Conservation (phyloP, 2,888 invertebrate genomes). For the Cerastoderma edule region DNA sequence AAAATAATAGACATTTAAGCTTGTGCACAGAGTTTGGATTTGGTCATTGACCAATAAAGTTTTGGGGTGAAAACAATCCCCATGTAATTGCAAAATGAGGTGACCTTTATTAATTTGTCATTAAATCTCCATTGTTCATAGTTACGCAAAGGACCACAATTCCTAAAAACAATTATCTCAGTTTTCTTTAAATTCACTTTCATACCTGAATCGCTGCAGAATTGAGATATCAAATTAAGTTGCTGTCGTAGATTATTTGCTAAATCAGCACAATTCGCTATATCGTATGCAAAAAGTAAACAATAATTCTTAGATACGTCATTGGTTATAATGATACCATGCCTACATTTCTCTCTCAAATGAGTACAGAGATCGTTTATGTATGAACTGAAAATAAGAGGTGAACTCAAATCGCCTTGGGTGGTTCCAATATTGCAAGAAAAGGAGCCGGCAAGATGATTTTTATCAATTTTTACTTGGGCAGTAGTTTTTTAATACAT, state of each 20-base stretch:
- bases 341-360: background rate
- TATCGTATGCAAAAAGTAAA: background rate
- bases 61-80: no score
- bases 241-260: conserved; percentile 12
- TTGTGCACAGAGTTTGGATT: conserved; percentile 8
- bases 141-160: conserved; percentile 7
- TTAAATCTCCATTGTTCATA: conserved; percentile 3
- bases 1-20: no score
- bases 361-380: conserved; percentile 11
- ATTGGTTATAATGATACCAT: no score
- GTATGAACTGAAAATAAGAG: conserved; percentile 2
- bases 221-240: conserved; percentile 5
- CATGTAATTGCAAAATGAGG: background rate
- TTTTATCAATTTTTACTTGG: background rate
- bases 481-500: background rate
- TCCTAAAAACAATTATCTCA: conserved; percentile 1
- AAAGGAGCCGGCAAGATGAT: background rate
- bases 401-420: conserved; percentile 8
- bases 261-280: background rate
- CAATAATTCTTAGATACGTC: no score
- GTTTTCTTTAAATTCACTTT: conserved; percentile 9
- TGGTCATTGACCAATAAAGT: background rate
- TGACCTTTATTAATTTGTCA: conserved; percentile 2
- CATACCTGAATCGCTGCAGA: conserved; percentile 11
- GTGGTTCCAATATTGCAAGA: conserved; percentile 15